Conservation (phyloP, 2,888 invertebrate genomes). For the Boloria euphrosyne region DNA sequence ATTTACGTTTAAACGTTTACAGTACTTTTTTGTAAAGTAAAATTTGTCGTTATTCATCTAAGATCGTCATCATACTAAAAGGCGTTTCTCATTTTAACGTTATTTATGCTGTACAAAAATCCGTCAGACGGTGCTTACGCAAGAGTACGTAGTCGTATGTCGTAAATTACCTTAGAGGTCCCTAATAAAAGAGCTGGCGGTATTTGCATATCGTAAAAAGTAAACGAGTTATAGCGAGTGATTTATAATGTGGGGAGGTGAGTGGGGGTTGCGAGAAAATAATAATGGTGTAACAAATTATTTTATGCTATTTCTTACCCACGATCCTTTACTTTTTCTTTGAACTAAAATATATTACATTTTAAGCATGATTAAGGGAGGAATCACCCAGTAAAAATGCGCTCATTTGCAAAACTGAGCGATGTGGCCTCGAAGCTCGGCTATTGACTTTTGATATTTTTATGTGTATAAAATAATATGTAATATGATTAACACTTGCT, state of each 20-base stretch:
- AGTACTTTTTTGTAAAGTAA: too few species aligned
- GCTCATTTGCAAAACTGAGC: too few species aligned
- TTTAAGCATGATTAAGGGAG: too few species aligned
- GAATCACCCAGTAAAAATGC: too few species aligned
- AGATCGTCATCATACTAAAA: too few species aligned
- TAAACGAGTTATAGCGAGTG: conserved; percentile 6
- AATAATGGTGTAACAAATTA: neutral
- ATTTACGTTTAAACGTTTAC: too few species aligned
- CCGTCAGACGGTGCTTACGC: neutral
- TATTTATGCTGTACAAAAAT: neutral
- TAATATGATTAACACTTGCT: too few species aligned
- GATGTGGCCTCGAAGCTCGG: too few species aligned
- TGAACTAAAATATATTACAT: too few species aligned
- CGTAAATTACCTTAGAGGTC: conserved; percentile 24
- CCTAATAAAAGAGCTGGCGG: conserved; percentile 16
- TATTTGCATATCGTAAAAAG: conserved; percentile 23
- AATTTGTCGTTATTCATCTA: too few species aligned
- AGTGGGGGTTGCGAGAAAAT: neutral
- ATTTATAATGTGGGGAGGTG: conserved; percentile 7
- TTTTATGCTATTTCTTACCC: neutral
- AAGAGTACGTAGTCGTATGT: conserved; percentile 1
- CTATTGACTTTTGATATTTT: too few species aligned
- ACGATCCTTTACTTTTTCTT: neutral
- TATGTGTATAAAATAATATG: too few species aligned
- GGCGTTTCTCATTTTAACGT: neutral